Evolutionary conservation across 2,113 vertebrate genomes (phyloP).

Genomic region (Alosa alosa): DNA sequence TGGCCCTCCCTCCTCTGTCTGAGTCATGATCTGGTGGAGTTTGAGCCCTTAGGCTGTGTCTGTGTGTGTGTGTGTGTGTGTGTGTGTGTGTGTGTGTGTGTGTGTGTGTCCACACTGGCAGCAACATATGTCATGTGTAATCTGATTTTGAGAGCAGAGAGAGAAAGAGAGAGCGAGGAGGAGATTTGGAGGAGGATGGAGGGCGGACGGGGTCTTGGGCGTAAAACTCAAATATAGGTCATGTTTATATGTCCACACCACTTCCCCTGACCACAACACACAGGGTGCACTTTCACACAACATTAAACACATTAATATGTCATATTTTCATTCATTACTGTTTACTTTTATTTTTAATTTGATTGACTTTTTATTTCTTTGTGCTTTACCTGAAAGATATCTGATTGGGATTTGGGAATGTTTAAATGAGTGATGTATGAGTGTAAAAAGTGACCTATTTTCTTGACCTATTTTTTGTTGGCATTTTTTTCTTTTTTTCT

Average conservation of each 20-base stretch:
- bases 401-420: neutral
- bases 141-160: slow-evolving; percentile 63
- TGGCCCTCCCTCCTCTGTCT: neutral
- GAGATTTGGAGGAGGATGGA: neutral
- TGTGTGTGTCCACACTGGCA: slow-evolving; percentile 59
- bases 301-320: neutral
- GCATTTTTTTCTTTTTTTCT: too few species aligned
- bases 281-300: neutral
- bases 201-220: slow-evolving; percentile 32
- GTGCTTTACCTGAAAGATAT: neutral
- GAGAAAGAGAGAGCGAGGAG: neutral
- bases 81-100: too few species aligned
- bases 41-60: slow-evolving; percentile 31
- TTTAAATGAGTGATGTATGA: neutral
- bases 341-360: neutral
- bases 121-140: slow-evolving; percentile 69
- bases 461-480: neutral
- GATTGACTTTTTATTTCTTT: too few species aligned
- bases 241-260: slow-evolving; percentile 26
- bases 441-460: neutral
- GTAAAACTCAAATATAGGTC: slow-evolving; percentile 59
- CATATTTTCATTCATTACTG: neutral
- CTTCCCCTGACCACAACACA: neutral
- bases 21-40: slow-evolving; percentile 40
- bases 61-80: neutral